These are phyloP conservation scores for Baryphthengus martii DNA, from an alignment of 2,113 vertebrate species.

Conservation along the genomic window DNA sequence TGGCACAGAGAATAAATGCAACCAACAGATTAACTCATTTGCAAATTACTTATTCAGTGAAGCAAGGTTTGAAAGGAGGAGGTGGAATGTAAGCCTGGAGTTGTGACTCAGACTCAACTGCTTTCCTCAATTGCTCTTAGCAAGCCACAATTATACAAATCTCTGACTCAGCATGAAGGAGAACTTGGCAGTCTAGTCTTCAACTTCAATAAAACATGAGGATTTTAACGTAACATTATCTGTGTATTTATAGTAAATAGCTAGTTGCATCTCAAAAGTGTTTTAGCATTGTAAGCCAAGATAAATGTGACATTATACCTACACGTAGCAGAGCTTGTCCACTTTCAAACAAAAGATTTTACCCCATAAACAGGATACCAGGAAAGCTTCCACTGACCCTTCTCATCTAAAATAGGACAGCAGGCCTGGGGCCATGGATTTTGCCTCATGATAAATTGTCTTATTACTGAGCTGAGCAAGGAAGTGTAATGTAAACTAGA, in stretches of 20 bases:
- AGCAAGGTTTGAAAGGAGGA: slow-evolving; percentile 24
- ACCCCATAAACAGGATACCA: neutral
- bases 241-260: neutral
- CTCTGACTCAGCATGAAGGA: slow-evolving; percentile 6
- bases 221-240: neutral
- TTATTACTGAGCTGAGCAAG: neutral
- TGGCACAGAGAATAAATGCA: neutral
- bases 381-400: neutral
- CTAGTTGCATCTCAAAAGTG: neutral
- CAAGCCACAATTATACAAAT: neutral
- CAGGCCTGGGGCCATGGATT: neutral
- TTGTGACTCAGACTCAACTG: slow-evolving; percentile 10
- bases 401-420: neutral
- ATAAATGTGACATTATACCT: neutral
- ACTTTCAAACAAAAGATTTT: neutral
- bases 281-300: neutral
- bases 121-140: neutral
- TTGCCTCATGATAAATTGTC: neutral
- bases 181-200: neutral
- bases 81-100: slow-evolving; percentile 4
- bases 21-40: slow-evolving; percentile 12
- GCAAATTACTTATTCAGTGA: neutral
- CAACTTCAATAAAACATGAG: neutral
- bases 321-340: neutral
- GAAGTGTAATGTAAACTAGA: neutral